Evolutionary conservation across 2,113 vertebrate genomes (phyloP).

Genomic region (Xiphophorus couchianus): DNA sequence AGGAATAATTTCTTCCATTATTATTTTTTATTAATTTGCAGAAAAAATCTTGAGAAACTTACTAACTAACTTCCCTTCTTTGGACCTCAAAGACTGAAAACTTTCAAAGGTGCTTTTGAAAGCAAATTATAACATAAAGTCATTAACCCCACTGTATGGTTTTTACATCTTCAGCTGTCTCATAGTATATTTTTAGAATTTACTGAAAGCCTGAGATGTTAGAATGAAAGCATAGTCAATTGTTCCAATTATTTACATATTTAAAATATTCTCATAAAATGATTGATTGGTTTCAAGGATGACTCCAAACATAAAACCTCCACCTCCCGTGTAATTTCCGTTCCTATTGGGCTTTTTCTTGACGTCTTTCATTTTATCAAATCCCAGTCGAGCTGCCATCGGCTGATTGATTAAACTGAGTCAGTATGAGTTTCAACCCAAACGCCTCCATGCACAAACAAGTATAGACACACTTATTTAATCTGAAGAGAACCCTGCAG

Average conservation of each 20-base stretch:
- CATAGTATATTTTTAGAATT: no score
- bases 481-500: constrained; percentile 42
- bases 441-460: background rate
- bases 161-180: no score
- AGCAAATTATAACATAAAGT: no score
- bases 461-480: constrained; percentile 33
- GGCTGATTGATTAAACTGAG: constrained; percentile 59
- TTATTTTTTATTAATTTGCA: no score
- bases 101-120: no score
- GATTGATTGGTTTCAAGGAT: background rate
- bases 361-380: constrained; percentile 15
- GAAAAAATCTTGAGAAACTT: no score
- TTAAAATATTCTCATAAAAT: background rate
- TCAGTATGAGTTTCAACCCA: constrained; percentile 28
- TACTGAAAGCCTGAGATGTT: background rate
- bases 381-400: constrained; percentile 20
- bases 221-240: background rate
- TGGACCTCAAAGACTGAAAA: no score
- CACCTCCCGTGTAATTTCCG: constrained; percentile 50
- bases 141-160: no score
- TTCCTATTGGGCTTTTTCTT: constrained; percentile 6
- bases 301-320: constrained; percentile 32
- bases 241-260: background rate
- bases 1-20: no score
- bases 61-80: no score